These are phyloP conservation scores for Campoplex capitator DNA, from an alignment of 2,888 invertebrate genomes.

Conservation along the genomic window DNA sequence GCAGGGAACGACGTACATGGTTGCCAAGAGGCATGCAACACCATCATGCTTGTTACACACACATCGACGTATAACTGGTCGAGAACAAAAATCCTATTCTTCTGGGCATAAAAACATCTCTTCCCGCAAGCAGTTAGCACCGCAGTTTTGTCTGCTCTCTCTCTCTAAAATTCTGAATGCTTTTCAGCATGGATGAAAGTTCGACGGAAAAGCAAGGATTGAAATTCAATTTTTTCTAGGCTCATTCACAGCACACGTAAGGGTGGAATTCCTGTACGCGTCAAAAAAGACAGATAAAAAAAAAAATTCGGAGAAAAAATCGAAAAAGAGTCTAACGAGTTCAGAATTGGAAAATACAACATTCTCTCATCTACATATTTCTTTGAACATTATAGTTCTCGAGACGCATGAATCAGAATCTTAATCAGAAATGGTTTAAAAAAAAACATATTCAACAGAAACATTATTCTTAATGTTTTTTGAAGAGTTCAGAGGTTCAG, in stretches of 20 bases:
- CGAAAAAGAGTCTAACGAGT: too few relatives aligned
- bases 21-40: conserved; percentile 63
- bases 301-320: too few relatives aligned
- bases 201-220: neutral
- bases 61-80: conserved; percentile 57
- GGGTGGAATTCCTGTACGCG: neutral
- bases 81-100: conserved; percentile 45
- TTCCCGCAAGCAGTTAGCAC: neutral
- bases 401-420: too few relatives aligned
- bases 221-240: neutral
- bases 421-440: too few relatives aligned
- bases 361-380: too few relatives aligned
- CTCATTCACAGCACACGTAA: neutral
- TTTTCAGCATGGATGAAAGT: neutral
- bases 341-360: too few relatives aligned
- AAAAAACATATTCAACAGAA: too few relatives aligned
- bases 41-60: conserved; percentile 37
- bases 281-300: too few relatives aligned
- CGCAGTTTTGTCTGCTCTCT: conserved; percentile 5
- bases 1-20: conserved; percentile 76
- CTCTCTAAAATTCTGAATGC: conserved; percentile 3
- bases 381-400: too few relatives aligned
- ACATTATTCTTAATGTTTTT: too few relatives aligned
- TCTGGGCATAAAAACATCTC: conserved; percentile 57
- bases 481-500: too few relatives aligned